Evolutionary conservation across 2,797 vertebrate species (phyloP), one percentile per base, ranked within the genome.

Genomic region (Epinephelus coioides): DNA sequence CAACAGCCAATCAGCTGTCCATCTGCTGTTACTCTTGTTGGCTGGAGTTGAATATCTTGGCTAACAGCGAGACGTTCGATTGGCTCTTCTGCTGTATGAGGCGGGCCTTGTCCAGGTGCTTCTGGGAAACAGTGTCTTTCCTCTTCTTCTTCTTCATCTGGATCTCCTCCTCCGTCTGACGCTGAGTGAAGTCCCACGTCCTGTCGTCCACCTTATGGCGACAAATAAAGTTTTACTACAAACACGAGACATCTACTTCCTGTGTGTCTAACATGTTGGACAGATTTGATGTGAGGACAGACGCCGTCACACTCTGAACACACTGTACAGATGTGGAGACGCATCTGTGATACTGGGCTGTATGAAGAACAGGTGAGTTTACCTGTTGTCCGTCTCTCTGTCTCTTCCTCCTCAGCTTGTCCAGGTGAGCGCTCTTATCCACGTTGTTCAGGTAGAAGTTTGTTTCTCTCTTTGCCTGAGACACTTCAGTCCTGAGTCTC

Each of bases 381-480:
- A 92, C 90, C 89, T 92, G 79, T 34, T 79, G 49, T 21, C 88
- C 85, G 0, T 84, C 72, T 38, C 17, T 64, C 65, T 80, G 34
- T 73, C 65, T 92, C 70, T 69, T 96, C 85, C 60, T 95, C 69
- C 71, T 92, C 23, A 91, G 4, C 0, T 74, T 78, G 19, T 92
- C 90, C 88, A 91, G 21, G 61, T 64, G 86, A 34, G 74, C 47
- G 11, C 88, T 92, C n/a, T 92, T 92, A 50, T 96, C 95, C 82
- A 98, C 94, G 19, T 87, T 96, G 87, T 92, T 94, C 82, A 98
- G 92, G 90, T 97, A 98, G 88, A 97, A 98, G 91, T 95, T 96
- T 1, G 97, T 98, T 78, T 98, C 97, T 1, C 93, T 94, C 87
- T 98, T 98, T 3, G 95, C 97, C 91, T 97, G 97, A 0, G 97